Base-by-base conservation (phyloP, 2,888 invertebrate species). In the Euclidia mi region DNA sequence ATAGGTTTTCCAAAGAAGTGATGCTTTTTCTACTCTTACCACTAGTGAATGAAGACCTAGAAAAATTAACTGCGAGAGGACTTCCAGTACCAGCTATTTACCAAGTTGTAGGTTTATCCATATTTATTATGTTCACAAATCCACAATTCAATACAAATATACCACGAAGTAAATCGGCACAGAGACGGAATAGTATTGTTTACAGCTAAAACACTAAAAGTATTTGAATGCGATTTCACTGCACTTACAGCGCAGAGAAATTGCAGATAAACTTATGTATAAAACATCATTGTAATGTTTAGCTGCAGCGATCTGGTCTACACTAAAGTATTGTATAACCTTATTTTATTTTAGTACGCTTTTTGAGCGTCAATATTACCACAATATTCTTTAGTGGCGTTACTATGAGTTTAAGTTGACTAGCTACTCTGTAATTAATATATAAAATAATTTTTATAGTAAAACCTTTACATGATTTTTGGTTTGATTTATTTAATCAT, bases 211-310 rank as follows among this genome's bases (percentile, higher is more conserved):
- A 49, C 34, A 41, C 34, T 34, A 11, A 41, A 40, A 48, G 20
- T 34, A 48, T 48, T 34, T 34, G 48, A 48, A 41, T 41, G 29
- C 32, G 15, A 29, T 40, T 40, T 28, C 18, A 18, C n/a, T 40
- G 47, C 18, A 31, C 31, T 55, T 66, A 34, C 28, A 66, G 49
- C 43, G 49, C 35, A 56, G 41, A 40, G 42, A 56, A 56, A 67
- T 42, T 63, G 49, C 41, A 56, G 51, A 56, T 56, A 50, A 59
- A 56, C 44, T 67, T 46, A 53, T 67, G 63, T 63, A 45, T 67
- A 67, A 67, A 67, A 67, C 52, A 67, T 63, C 43, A 56, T 67
- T 52, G 14, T 32, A 52, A 49, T 67, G 47, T 44, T 56, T 47
- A 67, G 42, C 35, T 56, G 48, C 41, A 17, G 29, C 25, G 35